Evolutionary conservation across 2,113 vertebrate species (phyloP).

Genomic region (Ceratotherium simum): DNA sequence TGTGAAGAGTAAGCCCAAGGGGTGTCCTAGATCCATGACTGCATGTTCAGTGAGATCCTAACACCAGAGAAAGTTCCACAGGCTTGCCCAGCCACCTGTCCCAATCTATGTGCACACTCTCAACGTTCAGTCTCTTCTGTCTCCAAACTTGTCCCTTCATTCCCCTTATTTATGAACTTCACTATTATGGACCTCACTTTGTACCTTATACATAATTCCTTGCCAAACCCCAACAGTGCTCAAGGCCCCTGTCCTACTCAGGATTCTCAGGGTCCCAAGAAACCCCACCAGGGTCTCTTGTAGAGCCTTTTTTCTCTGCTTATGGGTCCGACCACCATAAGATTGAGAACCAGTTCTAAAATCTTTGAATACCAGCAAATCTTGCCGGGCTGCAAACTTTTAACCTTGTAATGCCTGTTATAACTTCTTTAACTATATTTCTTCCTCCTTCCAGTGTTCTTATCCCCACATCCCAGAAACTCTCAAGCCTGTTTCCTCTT

Average conservation of each 20-base stretch:
- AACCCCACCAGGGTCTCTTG: neutral
- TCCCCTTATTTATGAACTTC: neutral
- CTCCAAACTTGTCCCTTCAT: neutral
- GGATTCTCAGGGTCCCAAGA: neutral
- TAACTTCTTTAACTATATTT: neutral
- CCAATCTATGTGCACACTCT: fast-evolving
- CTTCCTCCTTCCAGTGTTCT: neutral
- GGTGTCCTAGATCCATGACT: neutral
- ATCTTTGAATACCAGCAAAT: neutral
- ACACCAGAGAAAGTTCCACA: neutral
- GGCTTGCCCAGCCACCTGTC: neutral
- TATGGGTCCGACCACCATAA: neutral
- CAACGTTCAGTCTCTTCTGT: neutral
- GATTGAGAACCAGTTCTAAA: neutral
- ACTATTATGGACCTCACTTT: neutral
- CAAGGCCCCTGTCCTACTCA: neutral
- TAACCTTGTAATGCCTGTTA: neutral
- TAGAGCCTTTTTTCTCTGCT: neutral
- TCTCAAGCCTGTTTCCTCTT: neutral
- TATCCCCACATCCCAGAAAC: neutral
- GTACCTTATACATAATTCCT: neutral
- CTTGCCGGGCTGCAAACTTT: neutral
- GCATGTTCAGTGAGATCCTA: neutral
- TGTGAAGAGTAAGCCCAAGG: neutral
- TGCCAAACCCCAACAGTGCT: too few species aligned